Percentiles rank a stretch among this genome's conserved stretches.
Evolutionary conservation across 2,888 invertebrate genomes (phyloP).

Genomic region (Carpatolechia fugitivella): DNA sequence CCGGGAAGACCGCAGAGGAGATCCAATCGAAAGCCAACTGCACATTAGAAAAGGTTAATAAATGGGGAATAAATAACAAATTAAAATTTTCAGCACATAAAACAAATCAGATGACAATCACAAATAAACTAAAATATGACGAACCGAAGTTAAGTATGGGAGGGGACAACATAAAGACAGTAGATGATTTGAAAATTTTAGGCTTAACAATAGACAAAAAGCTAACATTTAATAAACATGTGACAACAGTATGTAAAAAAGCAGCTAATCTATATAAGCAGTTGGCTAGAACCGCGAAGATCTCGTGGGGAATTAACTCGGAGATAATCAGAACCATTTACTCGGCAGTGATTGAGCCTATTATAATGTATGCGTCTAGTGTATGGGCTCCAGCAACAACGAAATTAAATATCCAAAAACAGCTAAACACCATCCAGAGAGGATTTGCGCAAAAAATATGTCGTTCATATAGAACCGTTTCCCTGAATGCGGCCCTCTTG

Average conservation of each 20-base stretch:
- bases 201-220: slow-evolving; percentile 19
- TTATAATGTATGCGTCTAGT: neutral
- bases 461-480: neutral
- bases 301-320: neutral
- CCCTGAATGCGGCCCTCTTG: neutral
- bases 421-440: neutral
- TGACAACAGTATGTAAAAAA: neutral
- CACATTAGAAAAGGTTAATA: no score
- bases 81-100: neutral
- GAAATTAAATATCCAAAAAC: neutral
- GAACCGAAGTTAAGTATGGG: slow-evolving; percentile 7
- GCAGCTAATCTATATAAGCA: slow-evolving; percentile 1
- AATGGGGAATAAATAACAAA: no score
- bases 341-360: neutral
- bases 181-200: slow-evolving; percentile 16
- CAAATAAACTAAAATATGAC: neutral
- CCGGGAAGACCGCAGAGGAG: no score
- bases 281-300: slow-evolving; percentile 5
- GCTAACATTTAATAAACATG: slow-evolving; percentile 9
- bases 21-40: no score
- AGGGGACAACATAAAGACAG: slow-evolving; percentile 1
- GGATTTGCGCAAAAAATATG: neutral
- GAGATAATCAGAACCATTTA: slow-evolving; percentile 9
- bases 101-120: neutral
- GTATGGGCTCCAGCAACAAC: neutral